These are phyloP conservation scores for Desmophyllum pertusum DNA, from an alignment of 92 coral and sea anemone species.

Conservation along the genomic window DNA sequence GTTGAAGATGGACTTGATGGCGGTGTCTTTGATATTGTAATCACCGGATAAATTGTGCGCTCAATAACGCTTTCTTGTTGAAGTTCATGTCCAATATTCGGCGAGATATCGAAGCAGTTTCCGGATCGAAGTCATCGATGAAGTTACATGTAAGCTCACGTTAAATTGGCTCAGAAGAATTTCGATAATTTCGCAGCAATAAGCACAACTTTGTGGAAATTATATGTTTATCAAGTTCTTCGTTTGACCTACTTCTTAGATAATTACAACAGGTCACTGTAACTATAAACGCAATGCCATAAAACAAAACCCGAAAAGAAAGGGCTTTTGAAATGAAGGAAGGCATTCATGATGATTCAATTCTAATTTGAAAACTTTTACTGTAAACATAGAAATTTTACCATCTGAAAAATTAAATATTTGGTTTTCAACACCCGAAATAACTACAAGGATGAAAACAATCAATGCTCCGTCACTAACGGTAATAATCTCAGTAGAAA, in stretches of 20 bases:
- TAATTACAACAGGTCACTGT: neutral
- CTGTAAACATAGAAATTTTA: neutral
- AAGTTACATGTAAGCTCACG: neutral
- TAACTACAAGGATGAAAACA: neutral
- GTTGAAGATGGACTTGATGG: too few relatives aligned
- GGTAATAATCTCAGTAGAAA: neutral
- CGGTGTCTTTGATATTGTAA: slow-evolving; percentile 3
- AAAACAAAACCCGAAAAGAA: neutral
- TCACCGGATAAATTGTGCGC: neutral
- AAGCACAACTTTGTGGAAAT: neutral
- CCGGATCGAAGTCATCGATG: neutral
- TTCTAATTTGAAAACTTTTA: neutral
- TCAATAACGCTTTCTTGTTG: slow-evolving; percentile 10
- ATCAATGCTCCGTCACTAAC: neutral
- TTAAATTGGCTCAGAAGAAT: neutral
- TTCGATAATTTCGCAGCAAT: neutral
- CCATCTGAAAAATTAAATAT: neutral
- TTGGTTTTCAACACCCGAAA: neutral
- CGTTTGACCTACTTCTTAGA: neutral
- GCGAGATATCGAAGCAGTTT: neutral
- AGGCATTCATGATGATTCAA: neutral
- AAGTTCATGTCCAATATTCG: neutral
- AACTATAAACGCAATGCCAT: neutral
- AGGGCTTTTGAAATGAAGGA: too few relatives aligned
- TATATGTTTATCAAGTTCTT: neutral